Evolutionary conservation across 2,888 invertebrate species (phyloP), one percentile per base, ranked within the genome.

Genomic region (Trichogramma evanescens): DNA sequence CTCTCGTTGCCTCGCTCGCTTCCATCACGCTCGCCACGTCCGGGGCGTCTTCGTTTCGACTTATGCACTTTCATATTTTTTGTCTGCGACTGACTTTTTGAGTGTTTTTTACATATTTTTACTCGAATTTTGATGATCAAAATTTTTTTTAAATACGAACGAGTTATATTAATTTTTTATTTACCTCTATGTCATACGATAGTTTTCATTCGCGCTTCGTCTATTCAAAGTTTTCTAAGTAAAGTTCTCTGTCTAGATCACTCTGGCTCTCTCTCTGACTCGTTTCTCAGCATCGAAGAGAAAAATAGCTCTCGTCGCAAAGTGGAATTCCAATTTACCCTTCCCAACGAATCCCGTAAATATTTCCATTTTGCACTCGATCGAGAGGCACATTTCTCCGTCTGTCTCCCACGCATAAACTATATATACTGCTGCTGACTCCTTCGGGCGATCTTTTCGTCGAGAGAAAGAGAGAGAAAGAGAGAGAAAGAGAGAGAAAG

Each of bases 291-390:
- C 7, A 42, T 50, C 56, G 51, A 56, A 45, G 58, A 62, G 61
- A 62, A 66, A 59, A 64, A 64, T 65, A 60, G 65, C 65, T 66
- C 69, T 65, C 68, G 70, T 70, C 72, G 70, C 72, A 69, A 71
- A 71, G 70, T 69, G 70, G 70, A 74, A 72, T 72, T 72, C 69
- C 71, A 73, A 73, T 72, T 74, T 71, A 70, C 67, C 67, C 68
- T 68, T 66, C 67, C 67, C 68, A 65, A 58, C 63, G 49, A 66
- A 64, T 66, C 65, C 66, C 62, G 50, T 53, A 62, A 56, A 54
- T 59, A 45, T 58, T 62, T 52, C 59, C 54, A 63, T 65, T 65
- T 49, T 48, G 43, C 40, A 56, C 49, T 64, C 58, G 56, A 53
- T 43, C 26, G 40, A 10, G 51, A 42, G 26, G 43, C 56, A 26